Evolutionary conservation across 2,797 vertebrate genomes (phyloP).

Genomic region (Sebastes trivittatus): DNA sequence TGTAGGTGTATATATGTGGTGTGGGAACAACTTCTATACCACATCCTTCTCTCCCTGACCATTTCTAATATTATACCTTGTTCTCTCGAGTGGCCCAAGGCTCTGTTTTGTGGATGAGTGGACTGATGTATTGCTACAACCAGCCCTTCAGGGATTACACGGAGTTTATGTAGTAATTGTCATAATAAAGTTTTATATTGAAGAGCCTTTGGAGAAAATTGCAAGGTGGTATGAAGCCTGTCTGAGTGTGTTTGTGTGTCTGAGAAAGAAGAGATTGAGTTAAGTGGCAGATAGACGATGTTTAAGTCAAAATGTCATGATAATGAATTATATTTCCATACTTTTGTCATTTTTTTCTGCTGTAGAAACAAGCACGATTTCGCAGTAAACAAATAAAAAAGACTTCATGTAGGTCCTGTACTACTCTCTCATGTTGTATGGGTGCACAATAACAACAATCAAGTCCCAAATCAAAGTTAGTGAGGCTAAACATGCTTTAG

Average conservation of each 20-base stretch:
- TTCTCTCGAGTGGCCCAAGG: background rate
- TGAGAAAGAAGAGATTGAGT: background rate
- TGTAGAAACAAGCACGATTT: background rate
- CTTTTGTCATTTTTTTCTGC: background rate
- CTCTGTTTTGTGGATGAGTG: constrained; percentile 15
- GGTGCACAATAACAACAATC: constrained; percentile 38
- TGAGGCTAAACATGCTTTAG: constrained; percentile 34
- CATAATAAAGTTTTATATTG: constrained; percentile 45
- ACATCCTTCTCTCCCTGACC: constrained; percentile 25
- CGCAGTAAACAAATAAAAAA: background rate
- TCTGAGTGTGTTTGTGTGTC: constrained; percentile 10
- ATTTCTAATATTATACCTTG: constrained; percentile 30
- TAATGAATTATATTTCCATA: background rate
- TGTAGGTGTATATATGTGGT: constrained; percentile 19
- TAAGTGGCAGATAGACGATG: background rate
- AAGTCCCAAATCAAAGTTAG: constrained; percentile 39
- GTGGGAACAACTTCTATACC: constrained; percentile 15
- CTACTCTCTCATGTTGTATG: background rate
- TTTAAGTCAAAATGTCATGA: background rate
- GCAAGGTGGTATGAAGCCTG: background rate
- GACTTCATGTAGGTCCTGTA: background rate
- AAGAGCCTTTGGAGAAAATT: constrained; percentile 44
- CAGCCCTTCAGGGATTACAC: constrained; percentile 27
- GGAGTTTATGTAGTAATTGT: constrained; percentile 31
- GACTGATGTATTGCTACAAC: constrained; percentile 26